These are phyloP conservation scores for Crotalus tigris DNA, from an alignment of 2,113 vertebrate genomes.

Conservation along the genomic window DNA sequence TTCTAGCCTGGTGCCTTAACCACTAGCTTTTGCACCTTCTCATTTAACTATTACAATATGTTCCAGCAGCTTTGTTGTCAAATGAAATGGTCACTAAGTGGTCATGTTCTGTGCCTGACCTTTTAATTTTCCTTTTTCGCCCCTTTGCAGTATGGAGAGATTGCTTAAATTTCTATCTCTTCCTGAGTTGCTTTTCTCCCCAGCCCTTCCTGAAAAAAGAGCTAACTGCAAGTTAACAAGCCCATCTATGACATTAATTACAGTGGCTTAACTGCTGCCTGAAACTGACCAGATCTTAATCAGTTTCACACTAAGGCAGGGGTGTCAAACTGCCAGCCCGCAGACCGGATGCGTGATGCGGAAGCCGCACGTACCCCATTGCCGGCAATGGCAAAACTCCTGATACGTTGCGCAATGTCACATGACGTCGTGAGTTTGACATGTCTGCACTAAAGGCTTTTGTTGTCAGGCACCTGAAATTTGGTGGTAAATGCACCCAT, in stretches of 20 bases:
- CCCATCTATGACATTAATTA: background rate
- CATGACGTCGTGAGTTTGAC: no score
- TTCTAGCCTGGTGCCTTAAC: background rate
- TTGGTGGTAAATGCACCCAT: background rate
- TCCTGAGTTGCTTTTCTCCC: background rate
- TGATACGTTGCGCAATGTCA: no score
- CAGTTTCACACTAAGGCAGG: background rate
- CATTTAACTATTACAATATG: background rate
- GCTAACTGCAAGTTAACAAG: background rate
- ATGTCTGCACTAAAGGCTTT: background rate
- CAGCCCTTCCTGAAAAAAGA: background rate
- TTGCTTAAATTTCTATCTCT: background rate
- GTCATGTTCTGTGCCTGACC: background rate
- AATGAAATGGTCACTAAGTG: background rate
- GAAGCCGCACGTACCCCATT: no score
- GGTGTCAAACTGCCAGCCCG: no score
- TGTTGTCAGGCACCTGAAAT: background rate
- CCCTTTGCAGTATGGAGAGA: background rate
- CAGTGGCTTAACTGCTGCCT: background rate
- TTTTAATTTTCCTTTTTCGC: background rate
- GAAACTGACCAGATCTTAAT: background rate
- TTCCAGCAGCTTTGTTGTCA: background rate
- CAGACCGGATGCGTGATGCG: no score
- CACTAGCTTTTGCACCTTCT: background rate
- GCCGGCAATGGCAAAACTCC: no score